phyloP scores from a whole-genome alignment of 2,888 invertebrate genomes.

The Nomada goodeniana region DNA sequence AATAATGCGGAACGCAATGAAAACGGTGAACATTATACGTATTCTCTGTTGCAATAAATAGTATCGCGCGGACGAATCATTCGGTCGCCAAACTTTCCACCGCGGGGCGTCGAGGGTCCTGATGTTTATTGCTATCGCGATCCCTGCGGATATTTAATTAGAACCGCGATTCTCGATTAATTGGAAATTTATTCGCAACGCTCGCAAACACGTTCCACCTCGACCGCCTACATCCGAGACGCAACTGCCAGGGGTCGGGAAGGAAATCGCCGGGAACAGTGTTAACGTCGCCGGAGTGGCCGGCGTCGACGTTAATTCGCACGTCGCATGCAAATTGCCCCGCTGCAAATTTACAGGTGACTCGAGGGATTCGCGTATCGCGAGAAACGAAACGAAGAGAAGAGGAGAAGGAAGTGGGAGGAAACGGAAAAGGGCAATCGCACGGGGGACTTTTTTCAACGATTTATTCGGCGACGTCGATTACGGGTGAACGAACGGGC shows the following conservation, averaged over 20 bases:
- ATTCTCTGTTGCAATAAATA: conserved; percentile 20
- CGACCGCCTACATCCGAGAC: conserved; percentile 28
- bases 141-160: background rate
- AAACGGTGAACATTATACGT: conserved; percentile 34
- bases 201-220: background rate
- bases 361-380: conserved; percentile 32
- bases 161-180: background rate
- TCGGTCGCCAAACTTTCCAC: background rate
- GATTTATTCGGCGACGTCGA: conserved; percentile 26
- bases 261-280: background rate
- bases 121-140: background rate
- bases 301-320: conserved; percentile 48
- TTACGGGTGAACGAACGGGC: background rate
- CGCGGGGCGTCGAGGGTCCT: background rate
- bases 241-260: background rate
- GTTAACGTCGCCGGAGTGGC: conserved; percentile 16
- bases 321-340: conserved; percentile 6
- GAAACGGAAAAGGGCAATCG: background rate
- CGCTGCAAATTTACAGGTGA: conserved; percentile 75
- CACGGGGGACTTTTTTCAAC: background rate
- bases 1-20: conserved; percentile 56
- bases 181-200: conserved; percentile 14
- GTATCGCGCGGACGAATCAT: background rate
- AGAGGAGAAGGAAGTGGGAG: too few species aligned
- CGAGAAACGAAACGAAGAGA: background rate